Conservation (phyloP, 2,888 invertebrate genomes). For the Trissolcus brochymenae region DNA sequence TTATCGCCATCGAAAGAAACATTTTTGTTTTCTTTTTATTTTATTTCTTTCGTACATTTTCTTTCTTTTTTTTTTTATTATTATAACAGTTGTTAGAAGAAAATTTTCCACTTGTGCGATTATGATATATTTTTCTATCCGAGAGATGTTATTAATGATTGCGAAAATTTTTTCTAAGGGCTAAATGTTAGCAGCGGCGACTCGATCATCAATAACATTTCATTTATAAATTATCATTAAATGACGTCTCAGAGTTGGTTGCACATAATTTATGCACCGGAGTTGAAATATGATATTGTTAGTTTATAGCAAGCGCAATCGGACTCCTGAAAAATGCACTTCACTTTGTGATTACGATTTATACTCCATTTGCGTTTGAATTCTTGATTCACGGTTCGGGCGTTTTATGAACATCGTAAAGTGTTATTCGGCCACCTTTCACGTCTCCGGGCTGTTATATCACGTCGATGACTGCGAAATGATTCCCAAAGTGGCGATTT, state of each 20-base stretch:
- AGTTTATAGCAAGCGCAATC: constrained; percentile 29
- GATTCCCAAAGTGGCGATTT: constrained; percentile 21
- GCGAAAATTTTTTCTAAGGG: not conserved
- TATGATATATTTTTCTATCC: no score
- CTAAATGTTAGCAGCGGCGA: not conserved
- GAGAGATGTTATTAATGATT: not conserved
- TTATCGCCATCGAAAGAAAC: not conserved
- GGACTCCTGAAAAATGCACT: constrained; percentile 23
- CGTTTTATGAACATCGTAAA: constrained; percentile 51
- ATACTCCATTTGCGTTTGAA: constrained; percentile 45
- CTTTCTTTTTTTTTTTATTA: no score
- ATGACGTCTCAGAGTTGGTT: constrained; percentile 11
- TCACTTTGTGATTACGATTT: constrained; percentile 43
- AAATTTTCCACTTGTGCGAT: no score
- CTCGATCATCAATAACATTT: constrained; percentile 6
- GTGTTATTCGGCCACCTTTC: constrained; percentile 52
- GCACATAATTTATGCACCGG: constrained; percentile 19
- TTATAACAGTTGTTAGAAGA: no score
- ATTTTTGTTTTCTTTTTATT: no score
- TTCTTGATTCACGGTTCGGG: constrained; percentile 46
- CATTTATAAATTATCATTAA: constrained; percentile 33
- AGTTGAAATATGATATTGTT: constrained; percentile 35
- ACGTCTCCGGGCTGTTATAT: constrained; percentile 42
- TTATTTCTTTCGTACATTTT: no score
- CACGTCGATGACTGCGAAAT: constrained; percentile 40